Conservation (phyloP, 2,797 vertebrate genomes). For the Tiaroga cobitis region DNA sequence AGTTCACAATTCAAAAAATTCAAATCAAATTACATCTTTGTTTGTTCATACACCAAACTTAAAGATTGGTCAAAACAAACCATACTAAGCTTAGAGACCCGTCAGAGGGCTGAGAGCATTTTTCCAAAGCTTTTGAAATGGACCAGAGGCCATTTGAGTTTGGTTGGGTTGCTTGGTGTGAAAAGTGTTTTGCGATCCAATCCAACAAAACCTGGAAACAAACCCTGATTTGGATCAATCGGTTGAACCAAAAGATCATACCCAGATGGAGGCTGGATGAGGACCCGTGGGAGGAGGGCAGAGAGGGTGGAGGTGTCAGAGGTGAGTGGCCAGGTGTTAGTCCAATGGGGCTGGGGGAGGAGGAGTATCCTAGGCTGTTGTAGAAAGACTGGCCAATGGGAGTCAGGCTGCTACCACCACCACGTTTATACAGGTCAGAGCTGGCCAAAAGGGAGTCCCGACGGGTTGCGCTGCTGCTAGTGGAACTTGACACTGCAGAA, state of each 20-base stretch:
- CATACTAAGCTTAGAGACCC: neutral
- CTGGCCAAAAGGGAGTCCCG: conserved; percentile 96
- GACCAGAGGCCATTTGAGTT: neutral
- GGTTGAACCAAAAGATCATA: conserved; percentile 63
- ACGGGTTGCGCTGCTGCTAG: conserved; percentile 93
- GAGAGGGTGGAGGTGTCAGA: conserved; percentile 95
- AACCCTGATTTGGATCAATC: conserved; percentile 4
- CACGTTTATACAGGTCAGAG: conserved; percentile 96
- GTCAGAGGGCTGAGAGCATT: neutral
- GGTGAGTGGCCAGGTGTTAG: conserved; percentile 97
- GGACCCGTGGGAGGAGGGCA: conserved; percentile 96
- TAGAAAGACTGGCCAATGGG: conserved; percentile 98
- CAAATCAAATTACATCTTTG: neutral
- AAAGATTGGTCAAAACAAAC: neutral
- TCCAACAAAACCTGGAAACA: neutral
- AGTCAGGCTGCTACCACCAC: conserved; percentile 94
- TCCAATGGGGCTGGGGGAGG: conserved; percentile 97
- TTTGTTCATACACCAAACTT: neutral
- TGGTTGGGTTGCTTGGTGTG: neutral
- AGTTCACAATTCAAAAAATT: neutral
- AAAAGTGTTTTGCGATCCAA: neutral
- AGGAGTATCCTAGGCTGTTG: conserved; percentile 98
- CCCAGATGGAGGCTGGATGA: conserved; percentile 98
- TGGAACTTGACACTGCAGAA: conserved; percentile 89
- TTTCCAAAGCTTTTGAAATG: neutral